Evolutionary conservation across 2,888 invertebrate species (phyloP).

Genomic region (Agrochola lychnidis): DNA sequence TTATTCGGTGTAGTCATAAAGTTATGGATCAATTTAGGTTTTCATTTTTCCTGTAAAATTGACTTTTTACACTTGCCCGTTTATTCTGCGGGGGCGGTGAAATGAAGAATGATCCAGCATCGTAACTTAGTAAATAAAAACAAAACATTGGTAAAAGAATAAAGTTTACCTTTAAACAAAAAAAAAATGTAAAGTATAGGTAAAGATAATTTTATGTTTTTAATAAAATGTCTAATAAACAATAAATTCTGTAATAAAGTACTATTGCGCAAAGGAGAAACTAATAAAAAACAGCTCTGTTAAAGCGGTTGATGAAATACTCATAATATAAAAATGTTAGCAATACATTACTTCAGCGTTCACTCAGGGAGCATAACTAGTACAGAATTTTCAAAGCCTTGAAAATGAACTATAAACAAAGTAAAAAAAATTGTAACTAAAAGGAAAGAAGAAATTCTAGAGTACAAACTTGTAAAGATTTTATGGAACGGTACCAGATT

Average conservation of each 20-base stretch:
- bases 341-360: constrained; percentile 33
- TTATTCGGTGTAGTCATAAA: no score
- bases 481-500: constrained; percentile 48
- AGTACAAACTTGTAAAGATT: constrained; percentile 51
- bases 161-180: background rate
- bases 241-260: background rate
- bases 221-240: background rate
- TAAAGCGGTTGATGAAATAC: background rate
- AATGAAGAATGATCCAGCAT: no score
- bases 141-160: background rate
- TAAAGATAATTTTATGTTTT: background rate
- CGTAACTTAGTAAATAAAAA: background rate
- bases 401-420: constrained; percentile 35
- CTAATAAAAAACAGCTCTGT: background rate
- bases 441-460: constrained; percentile 48
- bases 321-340: constrained; percentile 11
- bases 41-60: no score
- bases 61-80: no score
- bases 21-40: no score
- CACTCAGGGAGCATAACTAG: constrained; percentile 22
- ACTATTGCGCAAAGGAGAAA: background rate
- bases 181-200: background rate
- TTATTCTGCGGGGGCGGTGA: no score
- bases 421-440: constrained; percentile 37
- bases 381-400: constrained; percentile 34